A percentile compares a stretch with the other conserved stretches of the same genome.
phyloP scores from a whole-genome alignment of 2,113 vertebrate species.

The Danionella cerebrum region DNA sequence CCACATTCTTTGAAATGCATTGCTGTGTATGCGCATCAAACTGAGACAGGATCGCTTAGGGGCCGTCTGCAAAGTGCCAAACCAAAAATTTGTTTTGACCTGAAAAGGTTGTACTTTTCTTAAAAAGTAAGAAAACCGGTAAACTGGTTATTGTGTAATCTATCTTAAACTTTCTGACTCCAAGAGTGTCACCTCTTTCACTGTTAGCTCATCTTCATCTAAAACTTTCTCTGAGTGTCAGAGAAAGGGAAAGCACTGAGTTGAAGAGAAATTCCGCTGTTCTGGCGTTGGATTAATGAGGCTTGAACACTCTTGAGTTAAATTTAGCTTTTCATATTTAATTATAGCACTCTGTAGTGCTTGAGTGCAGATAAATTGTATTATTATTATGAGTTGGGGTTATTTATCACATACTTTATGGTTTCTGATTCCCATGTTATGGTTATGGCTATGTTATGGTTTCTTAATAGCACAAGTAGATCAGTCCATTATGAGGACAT shows the following conservation, averaged over 20 bases:
- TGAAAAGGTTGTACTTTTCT: too few relatives aligned
- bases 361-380: slow-evolving; percentile 87
- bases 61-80: too few relatives aligned
- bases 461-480: slow-evolving; percentile 67
- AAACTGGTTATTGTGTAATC: slow-evolving; percentile 48
- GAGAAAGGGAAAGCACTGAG: slow-evolving; percentile 53
- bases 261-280: slow-evolving; percentile 75
- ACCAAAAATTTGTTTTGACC: too few relatives aligned
- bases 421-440: slow-evolving; percentile 53
- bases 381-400: slow-evolving; percentile 81
- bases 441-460: slow-evolving; percentile 66
- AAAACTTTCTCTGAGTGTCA: slow-evolving; percentile 71
- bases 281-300: slow-evolving; percentile 90
- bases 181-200: slow-evolving; percentile 60
- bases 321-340: slow-evolving; percentile 97
- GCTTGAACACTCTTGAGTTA: slow-evolving; percentile 78
- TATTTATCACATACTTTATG: slow-evolving; percentile 44
- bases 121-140: too few relatives aligned
- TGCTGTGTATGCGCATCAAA: too few relatives aligned
- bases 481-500: slow-evolving; percentile 46
- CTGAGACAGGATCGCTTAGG: too few relatives aligned
- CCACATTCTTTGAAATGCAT: too few relatives aligned
- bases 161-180: slow-evolving; percentile 60
- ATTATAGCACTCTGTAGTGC: slow-evolving; percentile 82
- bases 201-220: slow-evolving; percentile 80